Conservation (phyloP, 2,113 vertebrate species). For the Lathamus discolor region DNA sequence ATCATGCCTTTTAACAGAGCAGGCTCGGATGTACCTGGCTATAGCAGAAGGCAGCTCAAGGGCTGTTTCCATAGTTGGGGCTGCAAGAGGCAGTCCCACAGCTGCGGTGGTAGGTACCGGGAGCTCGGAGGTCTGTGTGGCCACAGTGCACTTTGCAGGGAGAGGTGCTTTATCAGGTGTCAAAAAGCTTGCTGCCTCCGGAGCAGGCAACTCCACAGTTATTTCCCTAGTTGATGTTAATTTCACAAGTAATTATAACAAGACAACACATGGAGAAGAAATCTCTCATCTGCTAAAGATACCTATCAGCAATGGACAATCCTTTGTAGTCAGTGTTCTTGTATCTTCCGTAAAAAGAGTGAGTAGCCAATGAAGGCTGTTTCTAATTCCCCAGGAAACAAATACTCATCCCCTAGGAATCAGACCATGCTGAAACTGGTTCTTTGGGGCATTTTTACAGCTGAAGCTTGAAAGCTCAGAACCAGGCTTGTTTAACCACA, state of each 20-base stretch:
- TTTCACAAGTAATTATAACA: neutral
- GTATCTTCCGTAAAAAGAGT: neutral
- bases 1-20: neutral
- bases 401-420: neutral
- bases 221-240: neutral
- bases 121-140: neutral
- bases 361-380: fast-evolving
- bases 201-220: neutral
- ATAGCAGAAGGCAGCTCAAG: neutral
- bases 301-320: neutral
- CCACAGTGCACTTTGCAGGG: neutral
- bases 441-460: neutral
- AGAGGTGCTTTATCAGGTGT: neutral
- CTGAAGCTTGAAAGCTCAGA: neutral
- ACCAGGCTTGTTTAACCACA: neutral
- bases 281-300: neutral
- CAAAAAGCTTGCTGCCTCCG: neutral
- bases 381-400: neutral
- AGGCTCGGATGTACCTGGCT: conserved; percentile 1
- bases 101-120: neutral
- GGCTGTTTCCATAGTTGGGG: neutral
- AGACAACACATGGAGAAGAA: neutral
- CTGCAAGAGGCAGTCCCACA: neutral
- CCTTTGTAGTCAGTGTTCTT: neutral
- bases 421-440: neutral